Percentiles rank a stretch among this genome's conserved stretches.
Conservation (phyloP, 1,140 invertebrate genomes). For the Trichonephila clavata region DNA sequence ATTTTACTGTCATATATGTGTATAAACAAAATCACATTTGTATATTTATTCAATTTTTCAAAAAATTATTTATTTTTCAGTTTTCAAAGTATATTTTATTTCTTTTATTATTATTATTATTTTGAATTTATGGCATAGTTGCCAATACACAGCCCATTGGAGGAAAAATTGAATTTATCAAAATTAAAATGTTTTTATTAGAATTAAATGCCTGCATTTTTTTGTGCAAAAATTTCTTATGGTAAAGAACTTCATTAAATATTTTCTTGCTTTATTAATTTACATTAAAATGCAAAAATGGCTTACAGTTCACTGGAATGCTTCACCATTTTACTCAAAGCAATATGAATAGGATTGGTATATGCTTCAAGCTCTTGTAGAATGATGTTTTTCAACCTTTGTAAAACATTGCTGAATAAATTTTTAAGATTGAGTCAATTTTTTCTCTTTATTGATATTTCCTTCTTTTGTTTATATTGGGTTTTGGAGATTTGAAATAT, state of each 20-base stretch:
- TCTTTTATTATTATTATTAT: background rate
- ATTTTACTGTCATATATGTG: background rate
- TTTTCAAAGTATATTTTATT: background rate
- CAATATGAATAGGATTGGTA: background rate
- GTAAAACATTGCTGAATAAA: conserved; percentile 5
- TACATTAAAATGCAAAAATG: background rate
- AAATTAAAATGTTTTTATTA: background rate
- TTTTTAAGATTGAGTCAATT: background rate
- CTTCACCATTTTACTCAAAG: background rate
- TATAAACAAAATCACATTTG: background rate
- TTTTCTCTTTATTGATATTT: background rate
- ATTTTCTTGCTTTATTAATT: background rate
- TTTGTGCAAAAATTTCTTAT: background rate
- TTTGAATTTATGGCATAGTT: too few species aligned
- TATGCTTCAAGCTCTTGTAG: background rate
- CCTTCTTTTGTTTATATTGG: background rate
- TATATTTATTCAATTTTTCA: background rate
- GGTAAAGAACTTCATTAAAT: background rate
- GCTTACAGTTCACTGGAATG: too few species aligned
- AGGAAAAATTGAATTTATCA: background rate
- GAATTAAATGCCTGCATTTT: background rate
- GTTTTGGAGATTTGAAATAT: too few species aligned
- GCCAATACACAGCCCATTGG: too few species aligned
- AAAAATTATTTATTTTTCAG: background rate
- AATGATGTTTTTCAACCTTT: background rate